Evolutionary conservation across 2,888 invertebrate genomes (phyloP), one percentile per base, ranked within the genome.

Genomic region (Pollenia angustigena): DNA sequence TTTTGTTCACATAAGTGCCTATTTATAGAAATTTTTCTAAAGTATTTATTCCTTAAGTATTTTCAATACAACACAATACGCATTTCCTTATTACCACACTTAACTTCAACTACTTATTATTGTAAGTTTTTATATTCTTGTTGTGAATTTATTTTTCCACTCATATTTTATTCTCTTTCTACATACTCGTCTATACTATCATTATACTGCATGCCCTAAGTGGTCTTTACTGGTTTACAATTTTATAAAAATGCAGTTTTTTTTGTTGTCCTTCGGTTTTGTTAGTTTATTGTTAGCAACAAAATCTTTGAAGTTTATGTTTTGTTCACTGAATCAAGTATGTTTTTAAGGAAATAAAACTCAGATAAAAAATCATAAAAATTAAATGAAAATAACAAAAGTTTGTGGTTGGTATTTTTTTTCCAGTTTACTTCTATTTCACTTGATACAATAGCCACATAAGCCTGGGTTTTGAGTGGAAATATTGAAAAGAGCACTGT

Each of bases 71-170:
- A 80, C 58, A 86, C 75, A 86, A 83, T 83, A 80, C 83, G 80
- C 64, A 83, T 86, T 83, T 86, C 72, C 83, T 86, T 86, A 83
- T 83, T 83, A 80, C 83, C 50, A 60, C 75, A 86, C 86, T 86
- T 80, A 72, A 82, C 74, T 83, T 64, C 32, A 64, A 71, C 58
- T 32, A 32, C 32, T 32, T 76, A 72, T 76, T 83, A 83, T 81
- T 83, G 66, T 66, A 80, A 83, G 72, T 80, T 86, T 81, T 76
- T 86, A 76, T 82, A 80, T 76, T 46, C 75, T 80, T 83, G 32
- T 78, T 66, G 68, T 69, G 54, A 78, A 76, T 69, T 46, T 78
- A 72, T 79, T 58, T 54, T 58, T 52, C 40, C 12, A 48, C 56
- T 12, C 11, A 8, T 44, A 18, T 54, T 46, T 58, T 32, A 18